Conservation (phyloP, 2,888 invertebrate genomes). For the Agrochola lota region DNA sequence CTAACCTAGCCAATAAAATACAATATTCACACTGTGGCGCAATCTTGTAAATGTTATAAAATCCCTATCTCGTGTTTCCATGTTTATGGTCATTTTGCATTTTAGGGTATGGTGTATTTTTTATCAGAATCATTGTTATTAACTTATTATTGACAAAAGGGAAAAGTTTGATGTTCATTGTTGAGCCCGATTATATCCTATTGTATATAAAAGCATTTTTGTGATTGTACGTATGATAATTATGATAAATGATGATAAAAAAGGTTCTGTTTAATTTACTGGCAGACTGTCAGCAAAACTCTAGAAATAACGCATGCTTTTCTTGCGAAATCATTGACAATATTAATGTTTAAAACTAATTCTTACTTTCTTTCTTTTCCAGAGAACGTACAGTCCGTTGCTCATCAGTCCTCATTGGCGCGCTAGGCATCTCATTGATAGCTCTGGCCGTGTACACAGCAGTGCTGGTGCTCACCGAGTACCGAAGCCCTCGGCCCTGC, state of each 20-base stretch:
- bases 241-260: no score
- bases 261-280: neutral
- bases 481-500: slow-evolving; percentile 86
- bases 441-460: slow-evolving; percentile 88
- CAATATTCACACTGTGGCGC: neutral
- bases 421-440: slow-evolving; percentile 87
- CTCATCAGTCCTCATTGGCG: slow-evolving; percentile 88
- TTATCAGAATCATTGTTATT: neutral
- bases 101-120: neutral
- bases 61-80: neutral
- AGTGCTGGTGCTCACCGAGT: slow-evolving; percentile 86
- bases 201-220: no score
- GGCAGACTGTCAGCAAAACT: neutral
- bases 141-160: neutral
- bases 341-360: neutral
- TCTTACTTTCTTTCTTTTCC: slow-evolving; percentile 53
- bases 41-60: neutral
- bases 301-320: neutral
- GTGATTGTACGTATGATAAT: no score
- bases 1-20: neutral
- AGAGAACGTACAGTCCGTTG: slow-evolving; percentile 88
- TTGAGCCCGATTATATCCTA: neutral
- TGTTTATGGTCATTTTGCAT: neutral
- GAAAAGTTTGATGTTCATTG: neutral
- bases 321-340: no score